A percentile compares a stretch with the other conserved stretches of the same genome.
Evolutionary conservation across 92 coral and sea anemone species (phyloP).

Genomic region (Epizoanthus stellaris): DNA sequence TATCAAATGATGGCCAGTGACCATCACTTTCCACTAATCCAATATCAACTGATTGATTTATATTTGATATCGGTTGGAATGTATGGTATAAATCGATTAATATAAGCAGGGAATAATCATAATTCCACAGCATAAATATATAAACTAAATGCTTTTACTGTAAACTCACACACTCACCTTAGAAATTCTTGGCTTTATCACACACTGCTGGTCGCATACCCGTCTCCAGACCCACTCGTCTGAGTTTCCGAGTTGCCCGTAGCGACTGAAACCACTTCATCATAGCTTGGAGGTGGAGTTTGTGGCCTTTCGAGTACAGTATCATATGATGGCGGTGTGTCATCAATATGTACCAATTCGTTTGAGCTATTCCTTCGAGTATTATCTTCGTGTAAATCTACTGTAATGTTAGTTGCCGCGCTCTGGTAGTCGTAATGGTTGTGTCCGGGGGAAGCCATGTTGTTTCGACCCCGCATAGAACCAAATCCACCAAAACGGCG

Average conservation of each 20-base stretch:
- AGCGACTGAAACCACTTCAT: slow-evolving; percentile 5
- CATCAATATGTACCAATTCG: slow-evolving; percentile 2
- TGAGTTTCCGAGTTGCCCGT: background rate
- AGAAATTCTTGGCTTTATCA: slow-evolving; percentile 6
- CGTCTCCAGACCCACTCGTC: background rate
- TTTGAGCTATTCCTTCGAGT: background rate
- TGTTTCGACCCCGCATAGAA: slow-evolving; percentile 28
- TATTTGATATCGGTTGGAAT: too few species aligned
- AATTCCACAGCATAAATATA: too few species aligned
- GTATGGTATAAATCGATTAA: too few species aligned
- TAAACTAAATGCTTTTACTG: too few species aligned
- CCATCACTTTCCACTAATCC: too few species aligned
- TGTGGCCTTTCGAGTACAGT: background rate
- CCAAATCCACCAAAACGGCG: slow-evolving; percentile 19
- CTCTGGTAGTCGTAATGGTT: slow-evolving; percentile 29
- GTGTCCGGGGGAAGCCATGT: slow-evolving; percentile 30
- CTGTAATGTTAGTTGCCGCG: slow-evolving; percentile 35
- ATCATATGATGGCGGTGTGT: slow-evolving; percentile 26
- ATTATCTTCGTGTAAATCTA: slow-evolving; percentile 28
- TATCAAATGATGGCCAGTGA: too few species aligned
- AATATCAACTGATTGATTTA: too few species aligned
- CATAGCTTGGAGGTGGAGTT: slow-evolving; percentile 44
- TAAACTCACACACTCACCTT: slow-evolving; percentile 7
- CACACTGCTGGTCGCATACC: background rate
- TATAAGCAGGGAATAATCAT: too few species aligned